Evolutionary conservation across 2,797 vertebrate genomes (phyloP).

Genomic region (Falco biarmicus): DNA sequence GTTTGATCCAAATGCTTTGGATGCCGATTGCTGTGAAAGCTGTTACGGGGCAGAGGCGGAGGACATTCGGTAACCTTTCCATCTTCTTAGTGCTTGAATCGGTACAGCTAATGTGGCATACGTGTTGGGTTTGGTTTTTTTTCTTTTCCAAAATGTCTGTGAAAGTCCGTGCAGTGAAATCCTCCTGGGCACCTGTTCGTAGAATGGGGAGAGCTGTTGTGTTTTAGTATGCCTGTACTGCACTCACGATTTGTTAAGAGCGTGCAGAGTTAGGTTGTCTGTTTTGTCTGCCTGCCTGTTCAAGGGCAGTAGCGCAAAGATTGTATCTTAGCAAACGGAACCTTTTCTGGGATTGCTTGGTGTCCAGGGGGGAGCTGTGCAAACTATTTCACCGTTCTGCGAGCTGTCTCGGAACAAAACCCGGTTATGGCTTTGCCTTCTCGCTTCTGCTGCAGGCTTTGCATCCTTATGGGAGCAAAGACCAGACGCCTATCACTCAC

Average conservation of each 20-base stretch:
- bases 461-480: no score
- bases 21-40: slow-evolving; percentile 94
- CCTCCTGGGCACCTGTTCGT: not conserved
- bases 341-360: no score
- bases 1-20: slow-evolving; percentile 90
- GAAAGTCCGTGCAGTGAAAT: not conserved
- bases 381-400: no score
- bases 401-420: no score
- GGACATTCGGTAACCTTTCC: slow-evolving; percentile 86
- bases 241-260: not conserved
- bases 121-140: not conserved
- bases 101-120: not conserved
- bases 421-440: no score
- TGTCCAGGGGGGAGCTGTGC: no score
- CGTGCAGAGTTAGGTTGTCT: not conserved
- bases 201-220: not conserved
- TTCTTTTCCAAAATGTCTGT: not conserved
- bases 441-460: no score
- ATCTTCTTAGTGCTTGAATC: not conserved
- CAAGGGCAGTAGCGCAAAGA: not conserved
- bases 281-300: not conserved
- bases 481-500: no score
- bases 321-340: no score
- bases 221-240: not conserved
- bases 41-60: slow-evolving; percentile 96